These are phyloP conservation scores for Muscina levida DNA, from an alignment of 2,888 invertebrate genomes.

Conservation along the genomic window DNA sequence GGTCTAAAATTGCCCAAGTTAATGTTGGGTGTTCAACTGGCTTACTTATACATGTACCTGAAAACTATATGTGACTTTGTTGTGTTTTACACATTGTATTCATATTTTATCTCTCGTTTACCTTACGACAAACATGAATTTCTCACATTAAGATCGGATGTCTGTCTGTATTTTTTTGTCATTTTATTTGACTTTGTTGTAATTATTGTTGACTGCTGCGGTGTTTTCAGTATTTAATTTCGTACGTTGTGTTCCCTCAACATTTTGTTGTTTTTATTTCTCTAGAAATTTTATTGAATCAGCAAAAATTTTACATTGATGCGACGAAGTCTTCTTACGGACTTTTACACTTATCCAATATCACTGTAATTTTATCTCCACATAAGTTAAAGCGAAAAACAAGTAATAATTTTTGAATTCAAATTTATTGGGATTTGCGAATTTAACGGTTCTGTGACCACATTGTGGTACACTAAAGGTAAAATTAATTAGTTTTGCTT, in stretches of 20 bases:
- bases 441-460: too few relatives aligned
- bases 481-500: too few relatives aligned
- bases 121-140: too few relatives aligned
- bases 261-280: constrained; percentile 41
- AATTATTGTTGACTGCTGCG: constrained; percentile 11
- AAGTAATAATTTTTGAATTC: not conserved
- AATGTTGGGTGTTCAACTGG: too few relatives aligned
- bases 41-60: too few relatives aligned
- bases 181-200: constrained; percentile 51
- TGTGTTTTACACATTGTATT: too few relatives aligned
- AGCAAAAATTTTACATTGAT: constrained; percentile 51
- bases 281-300: constrained; percentile 59
- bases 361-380: constrained; percentile 47
- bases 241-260: constrained; percentile 15
- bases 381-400: not conserved
- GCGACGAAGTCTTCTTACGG: not conserved
- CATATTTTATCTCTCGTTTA: not conserved
- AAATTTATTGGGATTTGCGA: too few relatives aligned
- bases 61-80: too few relatives aligned
- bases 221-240: constrained; percentile 10
- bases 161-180: constrained; percentile 10
- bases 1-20: too few relatives aligned
- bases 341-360: constrained; percentile 47
- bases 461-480: too few relatives aligned
- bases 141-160: too few relatives aligned